Evolutionary conservation across 2,113 vertebrate species (phyloP).

Genomic region (Plecotus auritus): DNA sequence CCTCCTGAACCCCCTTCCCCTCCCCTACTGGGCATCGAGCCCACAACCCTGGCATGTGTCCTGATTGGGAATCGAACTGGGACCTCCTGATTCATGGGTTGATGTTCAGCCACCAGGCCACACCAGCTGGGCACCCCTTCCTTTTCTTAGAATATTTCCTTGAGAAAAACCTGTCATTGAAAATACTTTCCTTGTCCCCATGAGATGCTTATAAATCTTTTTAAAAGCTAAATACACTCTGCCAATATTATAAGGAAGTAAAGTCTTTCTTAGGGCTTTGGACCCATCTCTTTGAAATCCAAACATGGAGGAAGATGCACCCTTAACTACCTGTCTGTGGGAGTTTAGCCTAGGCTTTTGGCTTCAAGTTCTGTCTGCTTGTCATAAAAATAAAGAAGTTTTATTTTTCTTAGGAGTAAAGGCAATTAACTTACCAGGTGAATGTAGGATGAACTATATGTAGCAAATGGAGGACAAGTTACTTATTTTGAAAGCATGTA

Average conservation of each 20-base stretch:
- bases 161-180: background rate
- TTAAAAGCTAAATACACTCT: background rate
- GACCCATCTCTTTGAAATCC: background rate
- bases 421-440: background rate
- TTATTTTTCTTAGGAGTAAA: conserved; percentile 7
- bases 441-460: background rate
- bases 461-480: background rate
- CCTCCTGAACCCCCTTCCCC: too few relatives aligned
- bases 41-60: too few relatives aligned
- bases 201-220: background rate
- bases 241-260: background rate
- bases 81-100: too few relatives aligned
- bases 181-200: background rate
- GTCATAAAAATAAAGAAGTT: background rate
- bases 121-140: too few relatives aligned
- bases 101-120: too few relatives aligned
- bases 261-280: background rate
- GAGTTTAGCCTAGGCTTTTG: background rate
- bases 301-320: background rate
- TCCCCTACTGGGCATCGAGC: too few relatives aligned
- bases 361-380: background rate
- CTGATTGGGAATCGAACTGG: too few relatives aligned
- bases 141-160: background rate
- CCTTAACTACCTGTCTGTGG: background rate
- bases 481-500: background rate